A percentile compares a stretch with the other conserved stretches of the same genome.
Conservation (phyloP, 2,888 invertebrate species). For the Coelopa pilipes region DNA sequence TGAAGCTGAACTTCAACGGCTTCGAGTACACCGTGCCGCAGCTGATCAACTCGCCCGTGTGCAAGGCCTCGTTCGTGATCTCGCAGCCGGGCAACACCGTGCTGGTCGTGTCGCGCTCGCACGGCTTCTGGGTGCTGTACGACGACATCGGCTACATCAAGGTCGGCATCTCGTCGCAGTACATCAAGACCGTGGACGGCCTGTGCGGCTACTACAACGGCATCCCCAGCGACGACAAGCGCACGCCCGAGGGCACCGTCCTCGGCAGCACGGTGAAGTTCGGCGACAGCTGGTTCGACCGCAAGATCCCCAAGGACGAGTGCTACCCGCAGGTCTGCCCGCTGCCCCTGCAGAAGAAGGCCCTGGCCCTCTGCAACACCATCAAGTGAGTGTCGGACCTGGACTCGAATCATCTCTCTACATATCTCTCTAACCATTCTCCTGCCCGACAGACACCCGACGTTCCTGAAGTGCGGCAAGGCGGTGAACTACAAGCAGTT, state of each 20-base stretch:
- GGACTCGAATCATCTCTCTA: slow-evolving; percentile 16
- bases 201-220: slow-evolving; percentile 84
- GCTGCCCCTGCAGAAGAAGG: slow-evolving; percentile 72
- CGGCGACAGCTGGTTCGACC: slow-evolving; percentile 79
- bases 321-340: slow-evolving; percentile 76
- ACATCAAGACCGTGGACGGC: slow-evolving; percentile 77
- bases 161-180: slow-evolving; percentile 75
- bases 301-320: slow-evolving; percentile 58
- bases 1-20: slow-evolving; percentile 76
- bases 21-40: slow-evolving; percentile 68
- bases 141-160: slow-evolving; percentile 76
- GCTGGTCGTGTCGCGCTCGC: slow-evolving; percentile 75
- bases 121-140: slow-evolving; percentile 81
- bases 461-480: slow-evolving; percentile 74
- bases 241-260: slow-evolving; percentile 74
- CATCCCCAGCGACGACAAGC: slow-evolving; percentile 74
- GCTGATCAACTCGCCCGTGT: slow-evolving; percentile 61
- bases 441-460: slow-evolving; percentile 71
- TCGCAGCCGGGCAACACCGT: slow-evolving; percentile 77
- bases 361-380: slow-evolving; percentile 75
- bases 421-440: slow-evolving; percentile 1
- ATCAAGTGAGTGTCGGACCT: slow-evolving; percentile 71
- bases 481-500: slow-evolving; percentile 76
- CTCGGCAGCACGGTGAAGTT: slow-evolving; percentile 76
- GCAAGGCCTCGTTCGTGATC: slow-evolving; percentile 72